Evolutionary conservation across 2,797 vertebrate species (phyloP).

Genomic region (Passerculus sandwichensis): DNA sequence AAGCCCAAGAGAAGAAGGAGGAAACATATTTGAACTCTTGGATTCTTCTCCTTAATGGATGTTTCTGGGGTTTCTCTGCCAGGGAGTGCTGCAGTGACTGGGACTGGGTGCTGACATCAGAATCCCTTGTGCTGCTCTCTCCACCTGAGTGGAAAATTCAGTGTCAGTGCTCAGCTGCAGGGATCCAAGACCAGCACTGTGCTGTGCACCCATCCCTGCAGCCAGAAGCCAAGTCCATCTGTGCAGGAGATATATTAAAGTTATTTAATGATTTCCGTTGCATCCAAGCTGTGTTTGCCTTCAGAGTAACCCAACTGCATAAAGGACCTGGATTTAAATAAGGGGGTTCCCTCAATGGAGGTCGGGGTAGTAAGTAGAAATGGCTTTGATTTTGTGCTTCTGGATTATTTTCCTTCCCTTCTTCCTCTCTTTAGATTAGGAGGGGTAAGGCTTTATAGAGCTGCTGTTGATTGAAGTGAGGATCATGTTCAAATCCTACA

Average conservation of each 20-base stretch:
- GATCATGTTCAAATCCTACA: neutral
- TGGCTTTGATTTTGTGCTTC: neutral
- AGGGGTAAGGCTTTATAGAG: neutral
- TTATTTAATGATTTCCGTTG: neutral
- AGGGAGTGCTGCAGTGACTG: neutral
- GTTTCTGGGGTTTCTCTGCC: neutral
- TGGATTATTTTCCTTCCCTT: neutral
- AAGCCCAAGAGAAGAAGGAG: neutral
- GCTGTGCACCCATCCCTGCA: neutral
- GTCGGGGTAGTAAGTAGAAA: rapidly evolving
- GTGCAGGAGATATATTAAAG: neutral
- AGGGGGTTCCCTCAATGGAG: neutral
- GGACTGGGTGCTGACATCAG: neutral
- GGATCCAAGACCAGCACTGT: neutral
- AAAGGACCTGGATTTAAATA: neutral
- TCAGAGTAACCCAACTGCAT: neutral
- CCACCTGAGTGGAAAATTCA: neutral
- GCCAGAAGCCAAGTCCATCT: neutral
- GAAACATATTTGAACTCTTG: neutral
- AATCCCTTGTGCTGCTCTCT: neutral
- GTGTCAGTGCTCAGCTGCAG: neutral
- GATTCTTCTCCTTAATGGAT: neutral
- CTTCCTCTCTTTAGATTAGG: neutral
- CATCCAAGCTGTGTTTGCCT: neutral
- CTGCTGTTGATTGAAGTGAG: neutral